Evolutionary conservation across 2,888 invertebrate genomes (phyloP).

Genomic region (Caenorhabditis afra): DNA sequence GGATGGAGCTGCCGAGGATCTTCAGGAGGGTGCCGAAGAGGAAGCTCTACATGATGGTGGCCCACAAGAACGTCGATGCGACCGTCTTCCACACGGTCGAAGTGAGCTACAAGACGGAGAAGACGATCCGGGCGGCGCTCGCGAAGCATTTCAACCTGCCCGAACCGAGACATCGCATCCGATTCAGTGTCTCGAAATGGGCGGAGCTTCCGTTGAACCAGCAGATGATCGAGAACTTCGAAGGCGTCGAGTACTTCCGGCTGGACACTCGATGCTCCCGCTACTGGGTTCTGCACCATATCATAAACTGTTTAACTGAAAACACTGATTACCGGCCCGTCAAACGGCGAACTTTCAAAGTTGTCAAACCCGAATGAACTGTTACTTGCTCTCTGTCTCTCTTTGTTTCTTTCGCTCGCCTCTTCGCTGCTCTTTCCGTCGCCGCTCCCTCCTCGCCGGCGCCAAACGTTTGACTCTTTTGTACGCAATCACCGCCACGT

Average conservation of each 20-base stretch:
- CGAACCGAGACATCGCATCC: constrained; percentile 8
- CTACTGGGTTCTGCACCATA: constrained; percentile 29
- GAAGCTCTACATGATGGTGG: constrained; percentile 22
- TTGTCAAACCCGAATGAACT: too few species aligned
- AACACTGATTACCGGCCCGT: too few species aligned
- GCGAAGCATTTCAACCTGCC: constrained; percentile 6
- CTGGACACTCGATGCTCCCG: constrained; percentile 7
- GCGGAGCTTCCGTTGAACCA: constrained; percentile 23
- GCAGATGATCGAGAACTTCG: constrained; percentile 25
- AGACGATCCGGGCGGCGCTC: neutral
- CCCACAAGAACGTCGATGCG: constrained; percentile 29
- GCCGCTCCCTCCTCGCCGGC: too few species aligned
- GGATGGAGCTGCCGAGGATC: constrained; percentile 22
- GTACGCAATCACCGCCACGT: too few species aligned
- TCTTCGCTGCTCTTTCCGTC: too few species aligned
- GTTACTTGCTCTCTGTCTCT: too few species aligned
- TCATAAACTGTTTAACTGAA: constrained; percentile 12
- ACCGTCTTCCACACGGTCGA: constrained; percentile 28
- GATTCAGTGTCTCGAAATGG: constrained; percentile 6
- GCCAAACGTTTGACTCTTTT: too few species aligned
- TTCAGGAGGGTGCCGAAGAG: neutral
- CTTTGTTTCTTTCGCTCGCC: too few species aligned
- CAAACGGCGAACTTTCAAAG: too few species aligned
- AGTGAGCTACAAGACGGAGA: constrained; percentile 16
- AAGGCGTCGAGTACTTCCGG: constrained; percentile 35